phyloP scores from a whole-genome alignment of 2,888 invertebrate species.

The Temnothorax unifasciatus region DNA sequence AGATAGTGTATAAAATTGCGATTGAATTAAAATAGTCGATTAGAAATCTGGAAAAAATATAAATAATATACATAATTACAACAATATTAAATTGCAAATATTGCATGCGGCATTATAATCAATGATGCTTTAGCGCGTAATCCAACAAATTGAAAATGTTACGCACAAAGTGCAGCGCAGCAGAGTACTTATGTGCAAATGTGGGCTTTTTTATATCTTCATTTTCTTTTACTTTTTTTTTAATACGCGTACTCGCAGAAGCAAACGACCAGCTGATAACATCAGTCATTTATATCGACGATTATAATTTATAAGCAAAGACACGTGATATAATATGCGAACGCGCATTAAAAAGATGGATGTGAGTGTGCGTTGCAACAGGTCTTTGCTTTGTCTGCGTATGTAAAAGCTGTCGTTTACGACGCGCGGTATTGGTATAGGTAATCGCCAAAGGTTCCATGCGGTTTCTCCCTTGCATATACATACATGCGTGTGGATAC shows the following conservation, averaged over 20 bases:
- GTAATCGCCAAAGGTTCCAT: slow-evolving; percentile 73
- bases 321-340: slow-evolving; percentile 55
- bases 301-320: slow-evolving; percentile 58
- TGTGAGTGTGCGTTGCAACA: slow-evolving; percentile 66
- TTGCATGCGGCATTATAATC: not conserved
- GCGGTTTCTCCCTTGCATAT: slow-evolving; percentile 67
- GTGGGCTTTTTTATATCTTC: not conserved
- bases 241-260: not conserved
- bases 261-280: slow-evolving; percentile 49
- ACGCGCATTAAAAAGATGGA: slow-evolving; percentile 60
- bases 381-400: slow-evolving; percentile 70
- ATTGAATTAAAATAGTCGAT: slow-evolving; percentile 11
- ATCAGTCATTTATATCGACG: slow-evolving; percentile 60
- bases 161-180: not conserved
- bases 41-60: not conserved
- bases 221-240: not conserved
- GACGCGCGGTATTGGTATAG: slow-evolving; percentile 64
- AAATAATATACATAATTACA: slow-evolving; percentile 1
- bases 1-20: slow-evolving; percentile 1
- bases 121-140: not conserved
- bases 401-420: slow-evolving; percentile 76
- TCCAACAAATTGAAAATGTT: slow-evolving; percentile 7
- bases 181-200: slow-evolving; percentile 15
- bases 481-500: slow-evolving; percentile 28
- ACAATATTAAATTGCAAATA: slow-evolving; percentile 5